A percentile compares a stretch with the other conserved stretches of the same genome.
These are phyloP conservation scores for Pampusana beccarii DNA, from an alignment of 2,113 vertebrate species.

Conservation along the genomic window DNA sequence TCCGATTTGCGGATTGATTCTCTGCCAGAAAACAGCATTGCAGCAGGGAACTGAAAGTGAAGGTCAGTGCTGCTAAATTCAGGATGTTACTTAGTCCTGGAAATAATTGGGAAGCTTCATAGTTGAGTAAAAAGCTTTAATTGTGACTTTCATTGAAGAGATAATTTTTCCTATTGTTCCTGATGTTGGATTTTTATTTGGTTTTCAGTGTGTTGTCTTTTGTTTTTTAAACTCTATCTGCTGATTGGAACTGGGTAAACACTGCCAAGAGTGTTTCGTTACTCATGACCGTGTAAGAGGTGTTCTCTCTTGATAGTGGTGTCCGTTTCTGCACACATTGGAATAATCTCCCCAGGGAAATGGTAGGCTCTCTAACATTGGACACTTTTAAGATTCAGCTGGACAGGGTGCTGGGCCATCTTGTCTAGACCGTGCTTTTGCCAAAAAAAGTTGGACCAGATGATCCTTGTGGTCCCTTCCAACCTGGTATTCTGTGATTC, in stretches of 20 bases:
- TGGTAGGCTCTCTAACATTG: no score
- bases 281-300: rapidly evolving
- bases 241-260: background rate
- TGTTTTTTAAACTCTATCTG: background rate
- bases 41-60: background rate
- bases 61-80: background rate
- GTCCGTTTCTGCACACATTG: background rate
- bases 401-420: no score
- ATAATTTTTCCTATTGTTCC: background rate
- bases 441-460: no score
- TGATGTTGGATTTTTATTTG: background rate
- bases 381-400: no score
- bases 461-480: no score
- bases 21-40: background rate
- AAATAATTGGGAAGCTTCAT: constrained; percentile 4
- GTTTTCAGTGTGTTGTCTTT: background rate
- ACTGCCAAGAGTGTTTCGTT: background rate
- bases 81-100: constrained; percentile 12
- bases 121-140: background rate
- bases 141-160: background rate
- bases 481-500: no score
- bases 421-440: no score
- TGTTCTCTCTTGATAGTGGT: background rate
- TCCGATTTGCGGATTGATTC: background rate
- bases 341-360: no score